These are phyloP conservation scores for Labeo rohita DNA, from an alignment of 2,113 vertebrate species.

Conservation along the genomic window DNA sequence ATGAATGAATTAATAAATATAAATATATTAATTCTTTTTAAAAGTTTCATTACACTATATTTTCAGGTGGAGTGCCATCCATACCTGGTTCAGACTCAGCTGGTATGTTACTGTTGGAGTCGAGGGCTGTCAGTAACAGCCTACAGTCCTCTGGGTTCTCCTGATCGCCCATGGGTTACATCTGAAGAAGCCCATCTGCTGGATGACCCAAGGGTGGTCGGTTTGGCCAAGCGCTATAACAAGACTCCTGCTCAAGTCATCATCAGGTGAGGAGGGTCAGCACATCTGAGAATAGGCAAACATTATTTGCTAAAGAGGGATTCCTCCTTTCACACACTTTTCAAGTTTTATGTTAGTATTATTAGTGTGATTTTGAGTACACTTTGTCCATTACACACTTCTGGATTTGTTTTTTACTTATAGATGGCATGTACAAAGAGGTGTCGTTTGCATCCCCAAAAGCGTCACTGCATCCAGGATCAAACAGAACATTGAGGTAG, in stretches of 20 bases:
- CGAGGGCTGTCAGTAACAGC: constrained; percentile 70
- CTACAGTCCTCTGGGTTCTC: constrained; percentile 78
- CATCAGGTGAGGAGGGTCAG: constrained; percentile 63
- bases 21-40: background rate
- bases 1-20: background rate
- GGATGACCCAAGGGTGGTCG: constrained; percentile 65
- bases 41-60: background rate
- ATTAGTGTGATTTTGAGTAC: background rate
- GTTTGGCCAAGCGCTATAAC: constrained; percentile 63
- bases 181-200: constrained; percentile 68
- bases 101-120: constrained; percentile 71
- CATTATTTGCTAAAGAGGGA: background rate
- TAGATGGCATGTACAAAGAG: constrained; percentile 78
- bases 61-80: constrained; percentile 77
- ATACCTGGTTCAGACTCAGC: constrained; percentile 70
- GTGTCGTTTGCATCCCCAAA: constrained; percentile 75
- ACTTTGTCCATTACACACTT: background rate
- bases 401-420: background rate
- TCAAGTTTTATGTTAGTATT: background rate
- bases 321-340: background rate
- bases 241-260: constrained; percentile 75
- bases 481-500: constrained; percentile 71
- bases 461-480: constrained; percentile 76
- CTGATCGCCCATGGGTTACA: constrained; percentile 76
- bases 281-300: background rate